Evolutionary conservation across 2,888 invertebrate species (phyloP), one percentile per base, ranked within the genome.

Genomic region (Vanessa cardui): DNA sequence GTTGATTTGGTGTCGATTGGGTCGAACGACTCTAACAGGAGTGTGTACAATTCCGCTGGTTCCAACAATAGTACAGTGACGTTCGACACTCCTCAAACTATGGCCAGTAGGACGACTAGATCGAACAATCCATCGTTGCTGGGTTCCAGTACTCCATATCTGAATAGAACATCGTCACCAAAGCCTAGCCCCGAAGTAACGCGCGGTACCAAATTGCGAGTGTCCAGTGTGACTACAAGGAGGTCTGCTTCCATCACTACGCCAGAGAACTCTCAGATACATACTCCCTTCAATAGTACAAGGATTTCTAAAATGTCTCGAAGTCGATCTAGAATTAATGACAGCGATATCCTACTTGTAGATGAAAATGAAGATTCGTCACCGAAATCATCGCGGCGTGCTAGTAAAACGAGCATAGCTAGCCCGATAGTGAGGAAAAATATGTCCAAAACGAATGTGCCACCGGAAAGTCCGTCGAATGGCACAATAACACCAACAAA

Each of bases 1-100:
- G 90, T 91, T 0, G 91, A 92, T 68, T 73, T 91, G 7, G 86
- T 91, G 0, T 89, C 90, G 0, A 62, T 82, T 0, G 86, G 87
- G 59, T 82, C 88, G 1, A 73, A 70, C 8, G 71, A 70, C 39
- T 78, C 81, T 0, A 60, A 75, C 0, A 39, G 58, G 1, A 87
- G 90, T 0, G 74, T 83, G 3, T 90, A 91, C 62, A 75, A 80
- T 31, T 89, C 89, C 0, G 82, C 79, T 0, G 81, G 73, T 1
- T 85, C 88, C 0, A 75, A 71, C 20, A 74, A 71, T 20, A 77
- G 79, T 6, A 64, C 72, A 0, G 62, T 71, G 0, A 58, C 76
- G 0, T 87, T 81, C 61, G 83, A 77, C 0, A 86, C 88, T 0
- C 86, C 87, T 0, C 74, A 67, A 3, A 73, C 69, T 31, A 71